These are phyloP conservation scores for Ips typographus DNA, from an alignment of 1,140 invertebrate genomes.

Conservation along the genomic window DNA sequence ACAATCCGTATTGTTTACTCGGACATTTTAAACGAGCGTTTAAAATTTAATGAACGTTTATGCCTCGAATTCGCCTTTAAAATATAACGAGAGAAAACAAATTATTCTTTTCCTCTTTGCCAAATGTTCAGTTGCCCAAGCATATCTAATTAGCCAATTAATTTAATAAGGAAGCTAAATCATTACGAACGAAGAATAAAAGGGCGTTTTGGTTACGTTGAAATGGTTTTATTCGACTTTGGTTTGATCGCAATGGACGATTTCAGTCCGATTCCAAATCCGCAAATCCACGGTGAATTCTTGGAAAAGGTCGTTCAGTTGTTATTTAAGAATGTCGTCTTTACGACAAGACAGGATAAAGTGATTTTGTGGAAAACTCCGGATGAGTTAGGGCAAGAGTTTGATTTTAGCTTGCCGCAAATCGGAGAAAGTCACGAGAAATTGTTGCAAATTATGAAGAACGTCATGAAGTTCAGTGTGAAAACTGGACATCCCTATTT, in stretches of 20 bases:
- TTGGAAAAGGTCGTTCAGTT: constrained; percentile 46
- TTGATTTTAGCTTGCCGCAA: constrained; percentile 50
- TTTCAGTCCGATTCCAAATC: constrained; percentile 45
- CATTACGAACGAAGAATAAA: constrained; percentile 13
- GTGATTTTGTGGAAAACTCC: constrained; percentile 51
- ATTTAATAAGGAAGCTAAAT: constrained; percentile 38
- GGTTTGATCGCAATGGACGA: constrained; percentile 22
- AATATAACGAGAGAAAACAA: constrained; percentile 23
- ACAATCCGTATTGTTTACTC: constrained; percentile 19
- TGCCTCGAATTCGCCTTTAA: constrained; percentile 10
- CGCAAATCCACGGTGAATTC: constrained; percentile 50
- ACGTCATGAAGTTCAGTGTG: constrained; percentile 56
- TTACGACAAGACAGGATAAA: constrained; percentile 48
- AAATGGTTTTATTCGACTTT: constrained; percentile 7
- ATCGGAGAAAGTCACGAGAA: constrained; percentile 50
- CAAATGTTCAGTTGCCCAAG: constrained; percentile 22
- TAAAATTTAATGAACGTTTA: constrained; percentile 21
- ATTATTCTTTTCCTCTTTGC: constrained; percentile 27
- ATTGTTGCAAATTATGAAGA: constrained; percentile 50
- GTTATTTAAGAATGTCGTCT: constrained; percentile 50
- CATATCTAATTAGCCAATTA: constrained; percentile 34
- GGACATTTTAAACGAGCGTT: constrained; percentile 11
- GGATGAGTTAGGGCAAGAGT: constrained; percentile 45
- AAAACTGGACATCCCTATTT: constrained; percentile 59
- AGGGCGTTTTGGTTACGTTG: constrained; percentile 1